Conservation (phyloP, 1,140 invertebrate genomes). For the Dryas iulia region DNA sequence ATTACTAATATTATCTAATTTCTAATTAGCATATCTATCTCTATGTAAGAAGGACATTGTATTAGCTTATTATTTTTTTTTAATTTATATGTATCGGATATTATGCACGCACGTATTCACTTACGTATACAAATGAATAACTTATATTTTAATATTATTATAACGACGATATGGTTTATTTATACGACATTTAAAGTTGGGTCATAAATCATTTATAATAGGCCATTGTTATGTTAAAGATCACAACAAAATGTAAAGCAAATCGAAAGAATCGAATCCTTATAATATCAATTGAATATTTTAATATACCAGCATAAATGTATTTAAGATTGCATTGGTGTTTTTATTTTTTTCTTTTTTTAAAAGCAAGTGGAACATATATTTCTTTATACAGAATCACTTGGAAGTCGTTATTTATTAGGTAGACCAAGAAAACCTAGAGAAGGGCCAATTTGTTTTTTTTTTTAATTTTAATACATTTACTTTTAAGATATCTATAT, state of each 20-base stretch:
- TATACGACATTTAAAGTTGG: conserved; percentile 23
- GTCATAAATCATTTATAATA: conserved; percentile 34
- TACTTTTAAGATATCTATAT: too few species aligned
- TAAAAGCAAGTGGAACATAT: not conserved
- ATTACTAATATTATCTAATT: not conserved
- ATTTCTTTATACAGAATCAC: not conserved
- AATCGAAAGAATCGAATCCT: conserved; percentile 20
- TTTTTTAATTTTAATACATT: too few species aligned
- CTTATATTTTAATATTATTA: not conserved
- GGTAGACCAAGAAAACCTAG: too few species aligned
- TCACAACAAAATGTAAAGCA: conserved; percentile 20
- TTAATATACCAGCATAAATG: conserved; percentile 3
- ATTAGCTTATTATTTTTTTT: not conserved
- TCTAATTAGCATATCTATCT: not conserved
- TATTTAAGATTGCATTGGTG: too few species aligned
- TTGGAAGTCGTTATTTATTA: not conserved
- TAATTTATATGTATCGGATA: not conserved
- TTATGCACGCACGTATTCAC: too few species aligned
- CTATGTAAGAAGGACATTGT: not conserved
- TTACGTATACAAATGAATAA: not conserved
- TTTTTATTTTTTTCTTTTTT: too few species aligned
- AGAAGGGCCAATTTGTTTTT: too few species aligned
- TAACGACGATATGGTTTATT: conserved; percentile 13
- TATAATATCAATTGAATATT: conserved; percentile 27
- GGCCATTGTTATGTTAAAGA: conserved; percentile 28